Evolutionary conservation across 1,140 invertebrate genomes (phyloP).

Genomic region (Ceratoteleas bidentatus): DNA sequence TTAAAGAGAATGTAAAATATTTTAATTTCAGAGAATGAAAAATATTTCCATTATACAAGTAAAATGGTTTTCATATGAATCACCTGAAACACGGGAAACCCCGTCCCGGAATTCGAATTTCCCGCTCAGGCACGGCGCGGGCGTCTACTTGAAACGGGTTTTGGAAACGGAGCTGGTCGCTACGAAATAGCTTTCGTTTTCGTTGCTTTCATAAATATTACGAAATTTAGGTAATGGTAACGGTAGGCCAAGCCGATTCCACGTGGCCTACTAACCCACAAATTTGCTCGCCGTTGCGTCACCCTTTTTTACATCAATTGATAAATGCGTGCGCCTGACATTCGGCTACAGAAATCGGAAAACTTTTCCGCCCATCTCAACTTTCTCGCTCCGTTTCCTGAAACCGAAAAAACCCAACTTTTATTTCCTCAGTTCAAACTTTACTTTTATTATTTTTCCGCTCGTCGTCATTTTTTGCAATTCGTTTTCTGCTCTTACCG

Average conservation of each 20-base stretch:
- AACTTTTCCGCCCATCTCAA: too few relatives aligned
- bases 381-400: too few relatives aligned
- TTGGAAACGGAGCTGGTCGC: slow-evolving; percentile 25
- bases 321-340: slow-evolving; percentile 55
- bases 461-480: too few relatives aligned
- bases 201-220: slow-evolving; percentile 61
- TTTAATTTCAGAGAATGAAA: too few relatives aligned
- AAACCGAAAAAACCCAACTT: too few relatives aligned
- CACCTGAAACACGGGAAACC: too few relatives aligned
- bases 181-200: slow-evolving; percentile 58
- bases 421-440: too few relatives aligned
- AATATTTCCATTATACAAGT: too few relatives aligned
- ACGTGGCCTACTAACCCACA: slow-evolving; percentile 62
- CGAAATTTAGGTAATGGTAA: slow-evolving; percentile 61
- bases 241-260: slow-evolving; percentile 50
- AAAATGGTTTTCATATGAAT: too few relatives aligned
- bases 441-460: too few relatives aligned
- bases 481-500: too few relatives aligned
- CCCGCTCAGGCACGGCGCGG: slow-evolving; percentile 7
- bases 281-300: slow-evolving; percentile 56
- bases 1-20: too few relatives aligned
- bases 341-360: slow-evolving; percentile 42
- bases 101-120: slow-evolving; percentile 12
- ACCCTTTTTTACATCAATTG: slow-evolving; percentile 60
- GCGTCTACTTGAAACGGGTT: slow-evolving; percentile 10